These are phyloP conservation scores for Drosophila hydei DNA, from an alignment of 1,140 invertebrate genomes.

Conservation along the genomic window DNA sequence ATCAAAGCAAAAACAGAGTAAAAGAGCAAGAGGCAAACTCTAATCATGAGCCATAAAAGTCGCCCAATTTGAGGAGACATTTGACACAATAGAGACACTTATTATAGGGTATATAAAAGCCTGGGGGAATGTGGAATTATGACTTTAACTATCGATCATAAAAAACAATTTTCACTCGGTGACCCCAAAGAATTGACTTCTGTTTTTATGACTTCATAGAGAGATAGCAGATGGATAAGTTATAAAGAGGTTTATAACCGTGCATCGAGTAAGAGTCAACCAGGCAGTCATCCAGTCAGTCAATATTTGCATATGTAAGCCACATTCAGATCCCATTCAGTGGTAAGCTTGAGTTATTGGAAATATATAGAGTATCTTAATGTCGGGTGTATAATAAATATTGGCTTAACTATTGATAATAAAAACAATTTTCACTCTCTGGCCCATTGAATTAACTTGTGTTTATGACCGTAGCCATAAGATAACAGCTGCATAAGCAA, in stretches of 20 bases:
- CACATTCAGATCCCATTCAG: too few relatives aligned
- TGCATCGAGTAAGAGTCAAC: background rate
- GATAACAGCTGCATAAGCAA: conserved; percentile 3
- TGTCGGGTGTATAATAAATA: background rate
- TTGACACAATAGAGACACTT: conserved; percentile 29
- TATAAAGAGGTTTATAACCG: background rate
- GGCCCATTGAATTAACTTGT: background rate
- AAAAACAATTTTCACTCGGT: conserved; percentile 56
- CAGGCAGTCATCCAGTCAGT: background rate
- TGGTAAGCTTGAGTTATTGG: background rate
- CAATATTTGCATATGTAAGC: conserved; percentile 24
- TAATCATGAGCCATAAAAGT: conserved; percentile 45
- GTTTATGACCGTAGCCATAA: conserved; percentile 1
- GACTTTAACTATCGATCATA: conserved; percentile 53
- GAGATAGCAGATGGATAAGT: background rate
- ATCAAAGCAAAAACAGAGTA: background rate
- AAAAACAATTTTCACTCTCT: conserved; percentile 7
- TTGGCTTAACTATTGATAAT: background rate
- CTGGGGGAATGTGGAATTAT: conserved; percentile 2
- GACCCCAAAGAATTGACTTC: conserved; percentile 45
- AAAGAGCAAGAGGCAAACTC: conserved; percentile 12
- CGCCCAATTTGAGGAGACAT: conserved; percentile 29
- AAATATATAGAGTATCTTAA: conserved; percentile 1
- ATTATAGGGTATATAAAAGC: background rate
- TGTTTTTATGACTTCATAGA: conserved; percentile 8